Evolutionary conservation across 23 tunicate genomes (phyloP), one percentile per base, ranked within the genome.

Genomic region (Styela plicata): DNA sequence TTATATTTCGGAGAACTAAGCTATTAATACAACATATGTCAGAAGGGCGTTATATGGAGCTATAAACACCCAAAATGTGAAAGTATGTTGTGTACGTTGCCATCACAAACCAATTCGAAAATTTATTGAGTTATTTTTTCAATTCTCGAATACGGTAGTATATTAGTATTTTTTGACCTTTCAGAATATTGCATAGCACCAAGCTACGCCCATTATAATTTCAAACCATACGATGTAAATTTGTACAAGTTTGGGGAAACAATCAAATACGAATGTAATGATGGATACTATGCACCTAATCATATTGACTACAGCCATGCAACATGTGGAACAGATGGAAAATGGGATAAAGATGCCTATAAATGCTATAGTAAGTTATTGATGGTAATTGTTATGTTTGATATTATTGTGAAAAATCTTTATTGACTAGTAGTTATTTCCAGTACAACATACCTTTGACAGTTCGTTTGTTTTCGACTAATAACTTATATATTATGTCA

Each of bases 241-340:
- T 29, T 25, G 30, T 67, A 67, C 24, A 67, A 67, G 22, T 67
- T 18, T 24, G 2, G 71, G 19, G 71, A 67, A 67, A 67, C 19
- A 67, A 67, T 67, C 22, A 17, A 67, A 17, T 67, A 18, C 24
- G 0, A 19, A 22, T 67, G 71, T 29, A 29, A 19, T 18, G 30
- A 27, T 16, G 71, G 71, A 67, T 67, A 25, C 71, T 67, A 67
- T 67, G 71, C 71, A 27, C 71, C 71, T 16, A 1, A 17, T 25
- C 71, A 67, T 24, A 67, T 67, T 24, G 71, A 67, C 71, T 67
- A 67, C 71, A 67, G 31, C 18, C 22, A 67, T 67, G 71, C 71
- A 25, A 16, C 31, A 16, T 67, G 71, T 67, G 71, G 71, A 67
- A 27, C 13, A 16, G 71, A 67, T 29, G 71, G 71, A 67, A 19